Percentiles rank a stretch among this genome's conserved stretches.
Conservation (phyloP, 1,140 invertebrate genomes). For the Drosophila rufa region DNA sequence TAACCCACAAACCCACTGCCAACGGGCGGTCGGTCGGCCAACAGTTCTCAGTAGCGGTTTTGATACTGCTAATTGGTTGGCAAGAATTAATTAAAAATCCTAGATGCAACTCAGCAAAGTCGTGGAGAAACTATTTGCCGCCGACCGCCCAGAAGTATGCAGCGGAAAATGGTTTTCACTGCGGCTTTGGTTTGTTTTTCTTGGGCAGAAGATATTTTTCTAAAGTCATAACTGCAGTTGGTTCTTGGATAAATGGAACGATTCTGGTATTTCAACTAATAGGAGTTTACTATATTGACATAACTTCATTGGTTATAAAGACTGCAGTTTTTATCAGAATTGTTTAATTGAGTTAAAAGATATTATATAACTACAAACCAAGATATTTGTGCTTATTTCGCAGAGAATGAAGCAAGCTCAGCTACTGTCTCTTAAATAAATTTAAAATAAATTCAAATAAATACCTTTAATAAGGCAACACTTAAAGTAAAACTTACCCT, state of each 20-base stretch:
- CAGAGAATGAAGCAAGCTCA: background rate
- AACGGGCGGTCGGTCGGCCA: slow-evolving; percentile 23
- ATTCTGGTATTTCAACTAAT: too few species aligned
- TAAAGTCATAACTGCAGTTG: background rate
- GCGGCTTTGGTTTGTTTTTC: slow-evolving; percentile 11
- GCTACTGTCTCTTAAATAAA: background rate
- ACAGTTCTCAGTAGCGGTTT: slow-evolving; percentile 38
- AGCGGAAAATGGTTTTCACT: slow-evolving; percentile 29
- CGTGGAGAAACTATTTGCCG: slow-evolving; percentile 11
- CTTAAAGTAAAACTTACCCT: background rate
- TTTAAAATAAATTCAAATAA: background rate
- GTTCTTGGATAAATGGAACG: too few species aligned
- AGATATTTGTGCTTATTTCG: background rate
- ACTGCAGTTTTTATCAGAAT: background rate
- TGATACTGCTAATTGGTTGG: slow-evolving; percentile 50
- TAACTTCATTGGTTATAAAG: too few species aligned
- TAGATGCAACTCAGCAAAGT: slow-evolving; percentile 10
- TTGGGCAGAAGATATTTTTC: background rate
- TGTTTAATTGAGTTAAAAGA: background rate
- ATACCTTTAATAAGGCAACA: background rate
- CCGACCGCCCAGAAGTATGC: slow-evolving; percentile 30
- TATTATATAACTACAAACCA: background rate
- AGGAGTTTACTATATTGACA: too few species aligned
- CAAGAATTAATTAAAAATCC: slow-evolving; percentile 50
- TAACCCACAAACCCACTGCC: slow-evolving; percentile 71